phyloP scores from a whole-genome alignment of 2,888 invertebrate genomes.

The Lithosia quadra region DNA sequence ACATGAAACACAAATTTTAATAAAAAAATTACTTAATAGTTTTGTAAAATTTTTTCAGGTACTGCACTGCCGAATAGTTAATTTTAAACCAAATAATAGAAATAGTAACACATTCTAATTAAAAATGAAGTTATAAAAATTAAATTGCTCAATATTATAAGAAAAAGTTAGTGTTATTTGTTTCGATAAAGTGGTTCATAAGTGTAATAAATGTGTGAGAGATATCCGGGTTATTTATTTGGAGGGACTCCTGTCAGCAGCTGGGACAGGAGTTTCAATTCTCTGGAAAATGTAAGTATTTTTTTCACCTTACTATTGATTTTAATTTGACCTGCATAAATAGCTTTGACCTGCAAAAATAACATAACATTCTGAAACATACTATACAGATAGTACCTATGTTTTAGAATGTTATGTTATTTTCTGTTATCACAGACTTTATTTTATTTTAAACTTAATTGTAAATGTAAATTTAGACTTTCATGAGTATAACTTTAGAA shows the following conservation, averaged over 20 bases:
- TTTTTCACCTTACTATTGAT: not conserved
- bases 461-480: too few species aligned
- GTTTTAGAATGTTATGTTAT: too few species aligned
- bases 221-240: slow-evolving; percentile 80
- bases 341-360: too few species aligned
- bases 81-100: slow-evolving; percentile 34
- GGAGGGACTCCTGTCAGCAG: slow-evolving; percentile 84
- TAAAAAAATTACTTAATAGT: not conserved
- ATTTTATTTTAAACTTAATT: too few species aligned
- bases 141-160: slow-evolving; percentile 65
- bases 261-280: slow-evolving; percentile 82
- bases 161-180: slow-evolving; percentile 49
- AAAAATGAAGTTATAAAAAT: slow-evolving; percentile 57
- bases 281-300: slow-evolving; percentile 80
- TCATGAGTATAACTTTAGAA: too few species aligned
- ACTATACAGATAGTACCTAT: too few species aligned
- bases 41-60: slow-evolving; percentile 35
- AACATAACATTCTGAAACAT: too few species aligned
- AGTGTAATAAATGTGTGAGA: slow-evolving; percentile 75
- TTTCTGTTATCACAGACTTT: too few species aligned
- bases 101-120: slow-evolving; percentile 32
- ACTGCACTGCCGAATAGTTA: slow-evolving; percentile 39
- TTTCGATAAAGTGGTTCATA: slow-evolving; percentile 41
- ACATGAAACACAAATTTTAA: not conserved
- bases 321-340: not conserved